These are phyloP conservation scores for Malurus cyaneus DNA, from an alignment of 2,113 vertebrate species.

Conservation along the genomic window DNA sequence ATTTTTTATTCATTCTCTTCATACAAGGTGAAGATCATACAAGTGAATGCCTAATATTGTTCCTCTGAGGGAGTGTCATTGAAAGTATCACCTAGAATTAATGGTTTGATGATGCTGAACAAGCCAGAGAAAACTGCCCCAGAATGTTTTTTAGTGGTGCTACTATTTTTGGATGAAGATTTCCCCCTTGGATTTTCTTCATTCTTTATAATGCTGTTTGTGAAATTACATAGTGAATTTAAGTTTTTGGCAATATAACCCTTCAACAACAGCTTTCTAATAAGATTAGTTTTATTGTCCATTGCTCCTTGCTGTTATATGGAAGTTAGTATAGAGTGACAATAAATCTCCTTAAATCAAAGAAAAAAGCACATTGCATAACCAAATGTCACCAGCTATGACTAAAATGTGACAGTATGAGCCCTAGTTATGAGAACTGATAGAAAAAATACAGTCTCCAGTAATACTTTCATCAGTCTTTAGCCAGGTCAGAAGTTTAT, in stretches of 20 bases:
- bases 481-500: background rate
- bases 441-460: background rate
- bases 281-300: background rate
- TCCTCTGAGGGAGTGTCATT: slow-evolving; percentile 54
- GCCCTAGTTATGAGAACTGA: background rate
- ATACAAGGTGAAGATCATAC: slow-evolving; percentile 73
- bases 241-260: slow-evolving; percentile 18
- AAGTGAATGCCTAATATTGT: slow-evolving; percentile 73
- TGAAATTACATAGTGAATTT: background rate
- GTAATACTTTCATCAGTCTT: background rate
- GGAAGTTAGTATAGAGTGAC: background rate
- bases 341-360: background rate
- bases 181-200: background rate
- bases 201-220: background rate
- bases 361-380: background rate
- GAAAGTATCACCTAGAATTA: slow-evolving; percentile 63
- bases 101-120: slow-evolving; percentile 44
- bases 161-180: slow-evolving; percentile 18
- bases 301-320: background rate
- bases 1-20: slow-evolving; percentile 82
- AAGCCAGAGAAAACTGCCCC: slow-evolving; percentile 24
- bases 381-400: background rate
- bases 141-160: slow-evolving; percentile 6
- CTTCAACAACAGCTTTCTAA: slow-evolving; percentile 8
- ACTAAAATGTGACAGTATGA: background rate